Base-by-base conservation (phyloP, 2,113 vertebrate genomes). In the Gallinago media region DNA sequence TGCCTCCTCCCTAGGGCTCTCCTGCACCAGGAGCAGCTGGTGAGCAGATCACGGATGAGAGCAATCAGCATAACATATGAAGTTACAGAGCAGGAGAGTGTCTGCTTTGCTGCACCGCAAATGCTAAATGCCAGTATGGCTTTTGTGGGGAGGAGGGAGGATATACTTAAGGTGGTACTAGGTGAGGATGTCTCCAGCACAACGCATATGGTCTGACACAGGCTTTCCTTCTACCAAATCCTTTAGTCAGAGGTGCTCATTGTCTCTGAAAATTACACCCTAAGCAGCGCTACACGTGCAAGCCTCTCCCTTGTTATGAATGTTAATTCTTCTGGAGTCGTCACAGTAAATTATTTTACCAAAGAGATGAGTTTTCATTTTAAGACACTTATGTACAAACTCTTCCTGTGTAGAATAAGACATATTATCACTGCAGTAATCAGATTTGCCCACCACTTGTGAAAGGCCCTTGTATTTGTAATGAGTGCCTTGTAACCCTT, bases 21-120 rank as follows among this genome's bases (percentile, higher is more conserved):
- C 20, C 42, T 78, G 61, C 72, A 54, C 15, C 38, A 78, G 89
- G 56, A 96, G 68, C 95, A 96, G 95, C 80, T 96, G 93, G 89
- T 75, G 89, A 91, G 73, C 91, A 96, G 94, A 92, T 52, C 93
- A 44, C 3, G 8, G 80, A 81, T 72, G 93, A 88, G 65, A 92
- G 73, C 42, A 89, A 67, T 68, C 76, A 94, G 42, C 0, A 0
- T 9, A 87, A 86, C 91, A 74, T 12, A 31, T 52, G 89, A 91
- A 55, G 42, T 72, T 91, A 81, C 61, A 87, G 73, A 95, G 38
- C 42, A 71, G 40, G 82, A 61, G 70, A 18, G 34, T 6, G 55
- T 77, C 91, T 92, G 88, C 72, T 67, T 86, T 78, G 65, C 91
- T 92, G 86, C 68, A 63, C 6, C 2, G 4, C 34, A 61, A 96